These are phyloP conservation scores for Stratiomys singularior DNA, from an alignment of 2,888 invertebrate genomes.

Conservation along the genomic window DNA sequence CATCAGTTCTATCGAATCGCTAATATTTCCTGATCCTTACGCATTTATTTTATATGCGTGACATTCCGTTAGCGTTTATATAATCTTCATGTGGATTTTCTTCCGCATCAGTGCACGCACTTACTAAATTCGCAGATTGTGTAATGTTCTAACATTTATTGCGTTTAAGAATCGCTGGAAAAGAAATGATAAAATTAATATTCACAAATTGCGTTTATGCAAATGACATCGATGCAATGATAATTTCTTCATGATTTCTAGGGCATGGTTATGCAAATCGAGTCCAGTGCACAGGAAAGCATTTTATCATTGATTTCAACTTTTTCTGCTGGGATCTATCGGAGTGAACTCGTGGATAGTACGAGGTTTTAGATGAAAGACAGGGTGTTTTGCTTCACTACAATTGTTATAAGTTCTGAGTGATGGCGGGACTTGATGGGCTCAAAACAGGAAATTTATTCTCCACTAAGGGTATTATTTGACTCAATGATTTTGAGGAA, in stretches of 20 bases:
- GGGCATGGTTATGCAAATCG: background rate
- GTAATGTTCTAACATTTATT: background rate
- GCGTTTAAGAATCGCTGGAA: background rate
- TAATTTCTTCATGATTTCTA: background rate
- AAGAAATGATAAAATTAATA: slow-evolving; percentile 21
- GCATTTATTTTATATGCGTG: background rate
- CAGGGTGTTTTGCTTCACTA: background rate
- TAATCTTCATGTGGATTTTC: background rate
- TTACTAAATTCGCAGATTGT: background rate
- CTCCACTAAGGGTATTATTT: too few relatives aligned
- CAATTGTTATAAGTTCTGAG: too few relatives aligned
- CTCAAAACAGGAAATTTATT: too few relatives aligned
- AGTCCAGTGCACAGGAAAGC: background rate
- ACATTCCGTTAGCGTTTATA: background rate
- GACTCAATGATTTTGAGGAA: too few relatives aligned
- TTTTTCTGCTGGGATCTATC: background rate
- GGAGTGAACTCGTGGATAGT: background rate
- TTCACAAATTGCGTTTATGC: slow-evolving; percentile 47
- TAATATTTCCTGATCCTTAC: background rate
- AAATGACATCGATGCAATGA: slow-evolving; percentile 11
- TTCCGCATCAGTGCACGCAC: slow-evolving; percentile 21
- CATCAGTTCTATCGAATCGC: background rate
- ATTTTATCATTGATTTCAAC: background rate
- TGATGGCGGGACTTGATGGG: too few relatives aligned
- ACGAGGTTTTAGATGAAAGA: background rate